Evolutionary conservation across 2,888 invertebrate genomes (phyloP).

Genomic region (Pilophorus perplexus): DNA sequence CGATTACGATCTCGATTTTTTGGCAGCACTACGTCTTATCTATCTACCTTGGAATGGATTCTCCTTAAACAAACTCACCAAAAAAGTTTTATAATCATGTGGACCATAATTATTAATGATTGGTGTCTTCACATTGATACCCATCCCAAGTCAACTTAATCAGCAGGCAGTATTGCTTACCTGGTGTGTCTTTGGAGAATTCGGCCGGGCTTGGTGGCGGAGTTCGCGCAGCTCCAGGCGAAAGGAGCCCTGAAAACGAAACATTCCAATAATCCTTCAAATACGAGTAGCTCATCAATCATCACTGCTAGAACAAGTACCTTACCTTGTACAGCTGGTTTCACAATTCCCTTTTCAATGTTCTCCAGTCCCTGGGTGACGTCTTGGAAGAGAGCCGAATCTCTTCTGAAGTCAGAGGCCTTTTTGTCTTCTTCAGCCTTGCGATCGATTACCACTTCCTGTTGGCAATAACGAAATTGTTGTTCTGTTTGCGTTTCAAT

Average conservation of each 20-base stretch:
- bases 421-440: conserved; percentile 49
- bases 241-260: conserved; percentile 25
- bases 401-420: conserved; percentile 50
- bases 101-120: no score
- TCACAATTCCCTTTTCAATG: conserved; percentile 51
- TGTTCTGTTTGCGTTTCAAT: background rate
- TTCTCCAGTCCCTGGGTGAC: conserved; percentile 53
- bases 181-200: conserved; percentile 52
- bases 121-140: no score
- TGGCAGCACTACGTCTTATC: no score
- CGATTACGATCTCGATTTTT: no score
- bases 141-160: no score
- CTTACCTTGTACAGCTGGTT: conserved; percentile 48
- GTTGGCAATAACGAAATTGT: background rate
- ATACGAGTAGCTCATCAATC: no score
- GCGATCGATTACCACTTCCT: conserved; percentile 50
- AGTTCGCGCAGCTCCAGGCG: conserved; percentile 60
- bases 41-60: no score
- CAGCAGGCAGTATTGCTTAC: no score
- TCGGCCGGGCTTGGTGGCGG: conserved; percentile 71
- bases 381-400: conserved; percentile 55
- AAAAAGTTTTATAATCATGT: no score
- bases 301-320: no score
- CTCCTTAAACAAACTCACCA: no score
- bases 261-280: background rate